Base-by-base conservation (phyloP, 1,140 invertebrate genomes). In the Drosophila orosa region DNA sequence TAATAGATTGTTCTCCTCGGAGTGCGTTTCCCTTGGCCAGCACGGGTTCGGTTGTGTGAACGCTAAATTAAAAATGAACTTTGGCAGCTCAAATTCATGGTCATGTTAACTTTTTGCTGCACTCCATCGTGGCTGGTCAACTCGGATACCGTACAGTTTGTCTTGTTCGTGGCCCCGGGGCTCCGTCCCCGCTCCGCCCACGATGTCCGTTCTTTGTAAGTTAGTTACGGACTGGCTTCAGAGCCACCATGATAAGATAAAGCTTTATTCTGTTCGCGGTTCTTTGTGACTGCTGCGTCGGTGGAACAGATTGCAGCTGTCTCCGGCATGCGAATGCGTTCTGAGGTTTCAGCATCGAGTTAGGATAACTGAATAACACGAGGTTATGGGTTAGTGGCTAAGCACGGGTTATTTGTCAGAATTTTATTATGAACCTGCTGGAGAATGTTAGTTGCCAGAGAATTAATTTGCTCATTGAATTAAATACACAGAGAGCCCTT, bases 51-150 rank as follows among this genome's bases (percentile, higher is more conserved):
- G 25, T 19, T 60, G 54, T 76, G 47, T 40, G 61, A 60, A 47
- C 37, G 65, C 68, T 82, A 85, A 85, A 85, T 85, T 85, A 85
- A 85, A 85, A 86, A 85, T 82, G 82, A 85, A 85, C 82, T 86
- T 85, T 85, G 82, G 62, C 82, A 85, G 82, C 82, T 81, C 61
- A 63, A 85, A 85, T 85, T 85, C 82, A 85, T 85, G 82, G 82
- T 85, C 82, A 85, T 85, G 82, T 86, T 86, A 85, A 85, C 78
- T 85, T 85, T 78, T 85, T 85, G 74, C 80, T 67, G 74, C 79
- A 68, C 65, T 69, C 78, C 58, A 45, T 69, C 52, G 47, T 58
- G 68, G 66, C 78, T 67, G 78, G 81, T 78, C 81, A 81, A 63
- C 73, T 58, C 74, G 74, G 60, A 75, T 74, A 50, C 45, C 74